Evolutionary conservation across 2,113 vertebrate species (phyloP).

Genomic region (Megaceryle torquata): DNA sequence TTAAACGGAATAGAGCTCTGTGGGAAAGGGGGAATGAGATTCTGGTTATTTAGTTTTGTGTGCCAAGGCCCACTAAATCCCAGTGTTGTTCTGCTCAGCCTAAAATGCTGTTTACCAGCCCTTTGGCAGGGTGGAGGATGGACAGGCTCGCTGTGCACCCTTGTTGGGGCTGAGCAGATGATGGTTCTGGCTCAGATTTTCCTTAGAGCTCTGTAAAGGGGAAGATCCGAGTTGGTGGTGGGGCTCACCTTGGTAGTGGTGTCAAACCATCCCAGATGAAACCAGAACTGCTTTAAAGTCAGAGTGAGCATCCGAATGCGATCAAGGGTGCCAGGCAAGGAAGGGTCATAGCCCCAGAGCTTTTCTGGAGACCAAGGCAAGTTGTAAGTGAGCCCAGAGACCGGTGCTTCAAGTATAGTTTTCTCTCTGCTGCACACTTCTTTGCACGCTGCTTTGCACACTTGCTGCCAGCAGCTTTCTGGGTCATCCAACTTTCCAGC

Average conservation of each 20-base stretch:
- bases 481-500: neutral
- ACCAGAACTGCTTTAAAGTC: neutral
- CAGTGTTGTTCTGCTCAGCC: neutral
- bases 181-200: neutral
- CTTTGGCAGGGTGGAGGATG: neutral
- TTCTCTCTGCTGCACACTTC: neutral
- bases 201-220: fast-evolving
- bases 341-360: neutral
- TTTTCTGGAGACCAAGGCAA: neutral
- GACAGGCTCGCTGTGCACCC: neutral
- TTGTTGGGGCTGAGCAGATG: neutral
- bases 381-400: neutral
- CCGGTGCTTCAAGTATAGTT: neutral
- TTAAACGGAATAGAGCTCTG: neutral
- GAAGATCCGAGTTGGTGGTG: neutral
- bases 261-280: neutral
- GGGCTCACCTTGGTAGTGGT: neutral
- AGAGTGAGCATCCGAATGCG: neutral
- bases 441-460: neutral
- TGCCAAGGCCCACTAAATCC: neutral
- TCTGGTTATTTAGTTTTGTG: neutral
- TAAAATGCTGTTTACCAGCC: neutral
- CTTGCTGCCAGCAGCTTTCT: neutral
- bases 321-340: neutral
- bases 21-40: neutral